phyloP scores from a whole-genome alignment of 2,797 vertebrate genomes.

The Premnoplex brunnescens region DNA sequence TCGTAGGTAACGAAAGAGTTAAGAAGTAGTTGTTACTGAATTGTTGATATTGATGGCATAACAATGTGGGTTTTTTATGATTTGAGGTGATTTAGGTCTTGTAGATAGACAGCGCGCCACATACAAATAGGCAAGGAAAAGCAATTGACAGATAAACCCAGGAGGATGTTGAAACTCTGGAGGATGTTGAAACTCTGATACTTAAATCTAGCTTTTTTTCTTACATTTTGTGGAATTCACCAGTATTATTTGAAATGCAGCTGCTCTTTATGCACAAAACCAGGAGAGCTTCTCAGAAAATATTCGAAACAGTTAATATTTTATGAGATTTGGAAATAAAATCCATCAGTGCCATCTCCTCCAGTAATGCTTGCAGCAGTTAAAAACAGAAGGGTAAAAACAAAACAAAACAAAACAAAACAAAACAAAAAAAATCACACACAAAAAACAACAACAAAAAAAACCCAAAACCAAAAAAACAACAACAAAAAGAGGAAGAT shows the following conservation, averaged over 20 bases:
- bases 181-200: not conserved
- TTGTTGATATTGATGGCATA: not conserved
- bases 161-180: not conserved
- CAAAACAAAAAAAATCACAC: not conserved
- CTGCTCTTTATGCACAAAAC: not conserved
- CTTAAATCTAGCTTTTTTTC: not conserved
- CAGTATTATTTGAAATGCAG: not conserved
- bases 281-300: not conserved
- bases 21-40: not conserved
- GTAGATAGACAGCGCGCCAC: not conserved
- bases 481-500: not conserved
- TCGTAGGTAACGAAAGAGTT: not conserved
- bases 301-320: slow-evolving; percentile 25
- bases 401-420: not conserved
- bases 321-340: slow-evolving; percentile 12
- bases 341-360: not conserved
- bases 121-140: not conserved
- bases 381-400: not conserved
- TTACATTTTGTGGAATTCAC: not conserved
- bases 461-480: not conserved
- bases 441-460: not conserved
- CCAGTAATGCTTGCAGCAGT: not conserved
- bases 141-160: not conserved
- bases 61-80: not conserved
- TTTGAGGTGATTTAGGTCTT: not conserved